A percentile compares a stretch with the other conserved stretches of the same genome.
phyloP scores from a whole-genome alignment of 92 coral and sea anemone species.

The Parazoanthus atlanticus region DNA sequence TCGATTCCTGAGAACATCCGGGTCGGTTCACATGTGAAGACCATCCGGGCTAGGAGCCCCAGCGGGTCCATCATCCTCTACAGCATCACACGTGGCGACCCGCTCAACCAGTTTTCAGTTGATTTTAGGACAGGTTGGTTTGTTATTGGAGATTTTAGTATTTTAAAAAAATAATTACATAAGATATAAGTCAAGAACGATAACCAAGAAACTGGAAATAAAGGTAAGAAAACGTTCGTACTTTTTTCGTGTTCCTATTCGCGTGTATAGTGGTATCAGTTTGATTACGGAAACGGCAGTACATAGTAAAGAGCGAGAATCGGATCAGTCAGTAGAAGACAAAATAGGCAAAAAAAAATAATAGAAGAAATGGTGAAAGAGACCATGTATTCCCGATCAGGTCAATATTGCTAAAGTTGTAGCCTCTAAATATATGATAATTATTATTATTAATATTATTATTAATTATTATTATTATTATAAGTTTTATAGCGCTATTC shows the following conservation, averaged over 20 bases:
- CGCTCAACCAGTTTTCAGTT: slow-evolving; percentile 77
- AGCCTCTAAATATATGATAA: no score
- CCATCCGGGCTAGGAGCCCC: slow-evolving; percentile 88
- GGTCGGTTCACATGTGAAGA: slow-evolving; percentile 63
- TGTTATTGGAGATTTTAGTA: background rate
- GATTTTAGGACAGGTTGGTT: slow-evolving; percentile 86
- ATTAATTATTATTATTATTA: no score
- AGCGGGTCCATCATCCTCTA: slow-evolving; percentile 79
- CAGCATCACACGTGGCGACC: slow-evolving; percentile 82
- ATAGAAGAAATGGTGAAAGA: no score
- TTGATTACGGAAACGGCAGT: background rate
- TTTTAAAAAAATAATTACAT: no score
- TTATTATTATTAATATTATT: no score
- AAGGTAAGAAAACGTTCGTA: background rate
- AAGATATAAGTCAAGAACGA: no score
- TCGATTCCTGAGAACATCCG: slow-evolving; percentile 67
- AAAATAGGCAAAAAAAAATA: no score
- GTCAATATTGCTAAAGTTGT: no score
- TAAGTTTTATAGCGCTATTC: no score
- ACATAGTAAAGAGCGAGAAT: background rate
- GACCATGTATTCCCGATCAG: no score
- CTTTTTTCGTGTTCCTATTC: background rate
- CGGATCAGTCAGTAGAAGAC: no score
- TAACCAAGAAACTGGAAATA: background rate
- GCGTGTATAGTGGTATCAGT: no score